Conservation (phyloP, 1,140 invertebrate genomes). For the Hirudo medicinalis region DNA sequence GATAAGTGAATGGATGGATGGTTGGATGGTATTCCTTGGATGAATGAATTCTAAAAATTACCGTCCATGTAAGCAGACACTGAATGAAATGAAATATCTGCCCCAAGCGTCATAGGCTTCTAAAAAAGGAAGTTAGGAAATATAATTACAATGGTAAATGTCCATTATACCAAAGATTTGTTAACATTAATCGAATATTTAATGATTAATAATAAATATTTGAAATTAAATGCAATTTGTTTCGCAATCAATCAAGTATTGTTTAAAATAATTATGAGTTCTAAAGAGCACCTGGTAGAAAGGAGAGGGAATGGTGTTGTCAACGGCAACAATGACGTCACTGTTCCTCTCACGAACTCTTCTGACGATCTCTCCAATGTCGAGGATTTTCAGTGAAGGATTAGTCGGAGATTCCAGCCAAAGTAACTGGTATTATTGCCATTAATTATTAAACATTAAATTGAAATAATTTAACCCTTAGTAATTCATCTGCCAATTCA, state of each 20-base stretch:
- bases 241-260: neutral
- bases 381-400: neutral
- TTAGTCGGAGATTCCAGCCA: constrained; percentile 3
- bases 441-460: neutral
- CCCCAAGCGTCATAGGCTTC: neutral
- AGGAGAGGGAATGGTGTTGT: neutral
- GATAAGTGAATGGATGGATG: neutral
- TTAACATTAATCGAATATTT: neutral
- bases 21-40: too few species aligned
- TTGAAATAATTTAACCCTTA: neutral
- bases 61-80: neutral
- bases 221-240: neutral
- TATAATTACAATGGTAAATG: neutral
- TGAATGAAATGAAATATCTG: constrained; percentile 1
- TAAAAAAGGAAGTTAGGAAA: neutral
- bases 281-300: constrained; percentile 4
- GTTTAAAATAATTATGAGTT: neutral
- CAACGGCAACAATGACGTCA: neutral
- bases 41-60: neutral
- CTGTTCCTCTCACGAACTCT: neutral
- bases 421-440: neutral
- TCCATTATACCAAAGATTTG: neutral
- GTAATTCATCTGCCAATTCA: neutral
- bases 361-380: neutral
- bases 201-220: neutral